phyloP scores from a whole-genome alignment of 2,113 vertebrate species.

The Lates calcarifer region DNA sequence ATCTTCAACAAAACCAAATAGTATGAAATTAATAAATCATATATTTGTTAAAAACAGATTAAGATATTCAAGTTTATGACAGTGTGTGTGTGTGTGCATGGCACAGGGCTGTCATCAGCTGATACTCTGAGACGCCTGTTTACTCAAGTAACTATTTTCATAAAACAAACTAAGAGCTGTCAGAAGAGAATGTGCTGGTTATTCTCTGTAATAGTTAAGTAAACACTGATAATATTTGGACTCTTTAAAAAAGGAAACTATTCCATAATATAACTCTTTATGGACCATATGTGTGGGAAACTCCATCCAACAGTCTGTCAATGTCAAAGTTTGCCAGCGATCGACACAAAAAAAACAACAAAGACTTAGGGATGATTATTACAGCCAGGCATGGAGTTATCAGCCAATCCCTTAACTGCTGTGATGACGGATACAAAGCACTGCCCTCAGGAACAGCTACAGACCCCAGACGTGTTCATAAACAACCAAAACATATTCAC shows the following conservation, averaged over 20 bases:
- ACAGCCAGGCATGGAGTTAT: background rate
- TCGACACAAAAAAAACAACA: background rate
- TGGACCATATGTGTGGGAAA: constrained; percentile 29
- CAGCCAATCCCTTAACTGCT: background rate
- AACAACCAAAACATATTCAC: constrained; percentile 14
- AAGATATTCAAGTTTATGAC: background rate
- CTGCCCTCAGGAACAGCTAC: background rate
- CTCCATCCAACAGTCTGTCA: background rate
- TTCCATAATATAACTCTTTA: constrained; percentile 13
- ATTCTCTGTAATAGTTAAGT: background rate
- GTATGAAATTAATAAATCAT: background rate
- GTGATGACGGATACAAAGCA: background rate
- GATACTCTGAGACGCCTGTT: background rate
- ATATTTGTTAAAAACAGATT: background rate
- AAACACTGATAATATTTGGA: constrained; percentile 43
- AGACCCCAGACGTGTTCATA: background rate
- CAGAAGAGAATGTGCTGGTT: constrained; percentile 29
- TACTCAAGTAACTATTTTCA: constrained; percentile 39
- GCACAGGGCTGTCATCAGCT: background rate
- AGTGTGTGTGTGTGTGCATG: constrained; percentile 3
- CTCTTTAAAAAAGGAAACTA: background rate
- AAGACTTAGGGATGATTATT: background rate
- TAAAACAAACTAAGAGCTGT: constrained; percentile 51
- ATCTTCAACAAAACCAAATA: background rate
- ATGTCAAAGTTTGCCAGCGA: background rate